A percentile compares a stretch with the other conserved stretches of the same genome.
phyloP scores from a whole-genome alignment of 2,888 invertebrate species.

The Cheilosia impressa region DNA sequence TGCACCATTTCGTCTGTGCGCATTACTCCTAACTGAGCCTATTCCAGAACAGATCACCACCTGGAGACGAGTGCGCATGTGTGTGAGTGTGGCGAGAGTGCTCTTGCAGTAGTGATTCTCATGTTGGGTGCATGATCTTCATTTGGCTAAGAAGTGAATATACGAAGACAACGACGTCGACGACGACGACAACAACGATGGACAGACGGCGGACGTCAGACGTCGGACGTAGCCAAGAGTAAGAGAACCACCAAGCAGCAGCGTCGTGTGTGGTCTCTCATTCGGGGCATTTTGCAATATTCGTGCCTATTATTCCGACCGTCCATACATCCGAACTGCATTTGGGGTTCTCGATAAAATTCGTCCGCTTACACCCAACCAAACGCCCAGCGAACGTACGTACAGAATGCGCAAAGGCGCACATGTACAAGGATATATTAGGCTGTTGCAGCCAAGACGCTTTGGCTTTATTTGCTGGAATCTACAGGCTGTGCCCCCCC shows the following conservation, averaged over 20 bases:
- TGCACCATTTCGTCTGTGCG: background rate
- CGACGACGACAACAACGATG: background rate
- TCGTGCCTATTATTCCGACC: conserved; percentile 73
- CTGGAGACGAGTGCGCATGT: conserved; percentile 7
- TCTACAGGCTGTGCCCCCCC: background rate
- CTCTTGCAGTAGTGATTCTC: conserved; percentile 46
- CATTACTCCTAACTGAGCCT: conserved; percentile 30
- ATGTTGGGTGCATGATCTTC: conserved; percentile 65
- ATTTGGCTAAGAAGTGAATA: conserved; percentile 52
- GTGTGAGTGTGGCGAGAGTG: conserved; percentile 3
- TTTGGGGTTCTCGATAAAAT: conserved; percentile 67
- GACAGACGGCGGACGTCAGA: conserved; percentile 21
- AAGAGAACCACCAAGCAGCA: conserved; percentile 24
- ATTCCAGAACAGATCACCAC: conserved; percentile 50
- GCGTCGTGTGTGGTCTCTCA: conserved; percentile 73
- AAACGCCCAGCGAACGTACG: conserved; percentile 14
- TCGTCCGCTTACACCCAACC: conserved; percentile 48
- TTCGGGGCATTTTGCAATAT: conserved; percentile 72
- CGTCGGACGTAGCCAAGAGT: conserved; percentile 6
- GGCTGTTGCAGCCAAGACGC: conserved; percentile 14
- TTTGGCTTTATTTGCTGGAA: background rate
- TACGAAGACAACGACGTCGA: background rate
- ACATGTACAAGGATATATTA: conserved; percentile 23
- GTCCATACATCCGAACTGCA: conserved; percentile 55
- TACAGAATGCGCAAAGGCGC: conserved; percentile 46